phyloP scores from a whole-genome alignment of 2,113 vertebrate genomes.

The Salminus brasiliensis region DNA sequence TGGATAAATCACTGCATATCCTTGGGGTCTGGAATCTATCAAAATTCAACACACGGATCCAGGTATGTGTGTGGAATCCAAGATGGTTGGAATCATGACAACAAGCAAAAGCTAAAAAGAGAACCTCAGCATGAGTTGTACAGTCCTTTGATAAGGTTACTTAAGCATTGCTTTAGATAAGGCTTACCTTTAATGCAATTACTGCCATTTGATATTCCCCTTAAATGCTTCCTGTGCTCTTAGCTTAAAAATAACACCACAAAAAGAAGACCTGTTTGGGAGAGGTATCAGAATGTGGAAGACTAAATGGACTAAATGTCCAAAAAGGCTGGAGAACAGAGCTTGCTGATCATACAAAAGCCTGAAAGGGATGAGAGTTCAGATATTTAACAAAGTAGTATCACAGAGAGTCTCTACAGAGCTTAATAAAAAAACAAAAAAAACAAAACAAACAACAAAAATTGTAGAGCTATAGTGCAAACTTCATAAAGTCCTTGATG shows the following conservation, averaged over 20 bases:
- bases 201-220: neutral
- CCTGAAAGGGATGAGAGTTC: neutral
- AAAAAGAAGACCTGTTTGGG: neutral
- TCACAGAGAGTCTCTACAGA: neutral
- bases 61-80: neutral
- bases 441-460: no score
- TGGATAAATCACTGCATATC: neutral
- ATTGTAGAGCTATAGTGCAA: neutral
- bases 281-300: neutral
- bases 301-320: neutral
- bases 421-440: neutral
- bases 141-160: neutral
- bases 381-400: neutral
- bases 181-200: neutral
- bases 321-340: neutral
- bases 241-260: neutral
- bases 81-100: neutral
- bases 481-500: neutral
- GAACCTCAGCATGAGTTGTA: neutral
- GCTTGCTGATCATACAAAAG: neutral
- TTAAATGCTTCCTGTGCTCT: neutral
- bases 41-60: neutral
- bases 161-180: neutral
- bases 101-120: constrained; percentile 1
- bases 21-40: neutral